Evolutionary conservation across 2,113 vertebrate species (phyloP).

Genomic region (Trematomus loennbergii): DNA sequence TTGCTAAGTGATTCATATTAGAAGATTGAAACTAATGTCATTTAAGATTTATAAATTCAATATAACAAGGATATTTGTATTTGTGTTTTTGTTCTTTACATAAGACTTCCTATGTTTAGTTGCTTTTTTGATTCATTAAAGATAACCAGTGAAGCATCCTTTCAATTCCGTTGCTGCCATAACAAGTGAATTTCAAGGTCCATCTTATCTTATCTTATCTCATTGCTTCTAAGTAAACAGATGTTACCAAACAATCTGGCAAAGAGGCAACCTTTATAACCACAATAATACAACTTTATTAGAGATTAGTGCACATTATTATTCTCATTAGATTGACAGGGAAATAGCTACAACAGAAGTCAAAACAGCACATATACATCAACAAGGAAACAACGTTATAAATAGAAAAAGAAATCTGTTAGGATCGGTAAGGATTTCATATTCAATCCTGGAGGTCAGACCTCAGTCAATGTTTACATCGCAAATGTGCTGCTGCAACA

Average conservation of each 20-base stretch:
- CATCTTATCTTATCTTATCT: too few relatives aligned
- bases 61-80: too few relatives aligned
- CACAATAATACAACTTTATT: constrained; percentile 69
- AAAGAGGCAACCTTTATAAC: background rate
- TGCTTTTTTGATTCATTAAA: too few relatives aligned
- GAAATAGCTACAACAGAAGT: constrained; percentile 32
- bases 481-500: constrained; percentile 51
- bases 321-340: constrained; percentile 39
- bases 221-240: background rate
- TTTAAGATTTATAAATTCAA: background rate
- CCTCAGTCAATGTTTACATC: constrained; percentile 58
- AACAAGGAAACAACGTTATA: constrained; percentile 53
- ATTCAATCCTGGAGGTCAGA: constrained; percentile 27
- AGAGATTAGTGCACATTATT: constrained; percentile 51
- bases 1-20: background rate
- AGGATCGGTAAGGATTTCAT: constrained; percentile 19
- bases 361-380: constrained; percentile 54
- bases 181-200: too few relatives aligned
- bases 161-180: too few relatives aligned
- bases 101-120: too few relatives aligned
- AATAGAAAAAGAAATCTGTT: constrained; percentile 55
- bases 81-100: too few relatives aligned
- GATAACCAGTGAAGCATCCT: too few relatives aligned
- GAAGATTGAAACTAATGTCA: background rate
- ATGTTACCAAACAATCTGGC: constrained; percentile 4